Conservation (phyloP, 2,888 invertebrate species). For the Galerucella calmariensis region DNA sequence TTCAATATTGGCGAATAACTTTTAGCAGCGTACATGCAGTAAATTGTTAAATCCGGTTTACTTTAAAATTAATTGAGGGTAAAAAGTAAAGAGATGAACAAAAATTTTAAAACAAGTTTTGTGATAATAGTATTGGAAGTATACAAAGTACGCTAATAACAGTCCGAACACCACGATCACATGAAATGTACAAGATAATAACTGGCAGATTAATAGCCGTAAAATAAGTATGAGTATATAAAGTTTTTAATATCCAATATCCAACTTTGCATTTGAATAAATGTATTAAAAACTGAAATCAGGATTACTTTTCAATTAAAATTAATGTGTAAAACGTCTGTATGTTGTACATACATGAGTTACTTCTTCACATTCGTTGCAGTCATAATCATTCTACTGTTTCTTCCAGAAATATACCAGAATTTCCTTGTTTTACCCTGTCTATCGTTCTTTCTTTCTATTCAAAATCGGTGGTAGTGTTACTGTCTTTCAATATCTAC, state of each 20-base stretch:
- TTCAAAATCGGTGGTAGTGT: no score
- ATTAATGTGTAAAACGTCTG: background rate
- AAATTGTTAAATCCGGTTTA: background rate
- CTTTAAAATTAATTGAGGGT: background rate
- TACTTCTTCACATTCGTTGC: no score
- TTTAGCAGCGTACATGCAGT: background rate
- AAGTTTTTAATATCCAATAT: background rate
- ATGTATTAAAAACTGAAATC: background rate
- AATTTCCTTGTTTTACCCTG: no score
- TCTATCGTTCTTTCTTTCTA: no score
- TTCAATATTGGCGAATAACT: background rate
- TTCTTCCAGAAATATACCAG: no score
- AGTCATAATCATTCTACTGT: no score
- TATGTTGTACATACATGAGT: no score
- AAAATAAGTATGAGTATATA: background rate
- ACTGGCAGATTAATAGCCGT: background rate
- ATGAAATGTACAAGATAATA: background rate
- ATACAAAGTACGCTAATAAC: background rate
- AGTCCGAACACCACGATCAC: background rate
- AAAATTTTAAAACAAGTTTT: conserved; percentile 1
- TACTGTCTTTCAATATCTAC: no score
- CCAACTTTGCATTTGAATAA: background rate
- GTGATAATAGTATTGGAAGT: background rate
- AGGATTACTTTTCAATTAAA: background rate
- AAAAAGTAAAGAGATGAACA: background rate